Evolutionary conservation across 2,797 vertebrate species (phyloP), one percentile per base, ranked within the genome.

Genomic region (Neosilurus mollespiculum): DNA sequence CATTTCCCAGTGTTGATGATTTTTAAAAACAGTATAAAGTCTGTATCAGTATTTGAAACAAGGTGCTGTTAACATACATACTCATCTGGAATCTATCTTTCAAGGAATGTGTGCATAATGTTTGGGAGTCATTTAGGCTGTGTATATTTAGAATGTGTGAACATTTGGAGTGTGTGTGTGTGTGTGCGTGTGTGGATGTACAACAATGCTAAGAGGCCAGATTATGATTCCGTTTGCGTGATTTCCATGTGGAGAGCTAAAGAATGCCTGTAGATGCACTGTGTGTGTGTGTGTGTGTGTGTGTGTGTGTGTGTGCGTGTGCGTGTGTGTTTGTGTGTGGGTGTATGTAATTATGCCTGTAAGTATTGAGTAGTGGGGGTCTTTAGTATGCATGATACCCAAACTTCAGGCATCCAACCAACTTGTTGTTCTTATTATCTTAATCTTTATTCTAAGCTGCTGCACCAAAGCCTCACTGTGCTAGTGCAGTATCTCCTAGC

Each of bases 321-420:
- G n/a, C n/a, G n/a, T n/a, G n/a, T n/a, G n/a, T n/a, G n/a, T n/a
- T 7, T 43, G 65, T 51, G 34, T 43, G 14, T 58, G 20, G 37
- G 56, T 62, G 75, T 78, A 56, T n/a, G 24, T 10, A n/a, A 61
- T 54, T 73, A 26, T 77, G 14, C 14, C 18, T 76, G 49, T 78
- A n/a, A 62, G 66, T 37, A 69, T 34, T 37, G 82, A 37, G 26
- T 51, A 54, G 14, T 73, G 59, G 69, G 83, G 24, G 69, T 66
- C 59, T 80, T 11, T 53, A 69, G 83, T 64, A 20, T 79, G 30
- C 43, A 79, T 9, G 67, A 66, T 79, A 66, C 58, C 14, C 3
- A 69, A 59, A 59, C 56, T 15, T 78, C 5, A 26, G 37, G 3
- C 56, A 58, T 70, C 11, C 73, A 70, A n/a, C 1, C 14, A 26